These are phyloP conservation scores for Cactoblastis cactorum DNA, from an alignment of 2,888 invertebrate genomes.

Conservation along the genomic window DNA sequence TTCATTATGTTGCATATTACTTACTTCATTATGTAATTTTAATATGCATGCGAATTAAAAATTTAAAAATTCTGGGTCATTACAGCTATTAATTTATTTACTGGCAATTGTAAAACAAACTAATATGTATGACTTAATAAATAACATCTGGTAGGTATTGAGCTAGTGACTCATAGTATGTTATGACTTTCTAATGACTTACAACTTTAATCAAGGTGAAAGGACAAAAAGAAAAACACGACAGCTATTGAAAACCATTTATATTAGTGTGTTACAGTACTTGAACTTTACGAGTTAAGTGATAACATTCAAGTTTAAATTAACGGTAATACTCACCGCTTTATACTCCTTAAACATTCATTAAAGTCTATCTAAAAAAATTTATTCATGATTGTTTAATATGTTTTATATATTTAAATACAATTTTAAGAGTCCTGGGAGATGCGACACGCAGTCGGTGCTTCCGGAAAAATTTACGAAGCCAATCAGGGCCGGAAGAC, in stretches of 20 bases:
- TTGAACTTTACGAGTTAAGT: conserved; percentile 64
- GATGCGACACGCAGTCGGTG: conserved; percentile 29
- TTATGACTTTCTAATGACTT: too few relatives aligned
- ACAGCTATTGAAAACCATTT: conserved; percentile 68
- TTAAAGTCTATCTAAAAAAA: conserved; percentile 44
- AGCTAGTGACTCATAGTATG: too few relatives aligned
- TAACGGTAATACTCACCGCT: conserved; percentile 43
- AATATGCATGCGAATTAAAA: too few relatives aligned
- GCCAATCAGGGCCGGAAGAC: conserved; percentile 67
- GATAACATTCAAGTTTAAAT: conserved; percentile 67
- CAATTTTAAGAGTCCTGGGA: conserved; percentile 28
- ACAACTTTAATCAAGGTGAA: conserved; percentile 15
- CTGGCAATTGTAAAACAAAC: too few relatives aligned
- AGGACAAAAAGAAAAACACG: conserved; percentile 40
- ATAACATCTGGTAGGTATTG: too few relatives aligned
- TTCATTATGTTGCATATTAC: too few relatives aligned
- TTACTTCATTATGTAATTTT: too few relatives aligned
- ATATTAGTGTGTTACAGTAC: conserved; percentile 63
- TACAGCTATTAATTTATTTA: too few relatives aligned
- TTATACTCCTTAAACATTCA: conserved; percentile 46
- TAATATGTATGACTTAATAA: too few relatives aligned
- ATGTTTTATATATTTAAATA: conserved; percentile 33
- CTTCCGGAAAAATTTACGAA: conserved; percentile 38
- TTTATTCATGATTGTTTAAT: conserved; percentile 25
- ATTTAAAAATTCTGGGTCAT: too few relatives aligned